Percentiles rank a stretch among this genome's conserved stretches.
Conservation (phyloP, 2,797 vertebrate species). For the Pantherophis vulpinus region DNA sequence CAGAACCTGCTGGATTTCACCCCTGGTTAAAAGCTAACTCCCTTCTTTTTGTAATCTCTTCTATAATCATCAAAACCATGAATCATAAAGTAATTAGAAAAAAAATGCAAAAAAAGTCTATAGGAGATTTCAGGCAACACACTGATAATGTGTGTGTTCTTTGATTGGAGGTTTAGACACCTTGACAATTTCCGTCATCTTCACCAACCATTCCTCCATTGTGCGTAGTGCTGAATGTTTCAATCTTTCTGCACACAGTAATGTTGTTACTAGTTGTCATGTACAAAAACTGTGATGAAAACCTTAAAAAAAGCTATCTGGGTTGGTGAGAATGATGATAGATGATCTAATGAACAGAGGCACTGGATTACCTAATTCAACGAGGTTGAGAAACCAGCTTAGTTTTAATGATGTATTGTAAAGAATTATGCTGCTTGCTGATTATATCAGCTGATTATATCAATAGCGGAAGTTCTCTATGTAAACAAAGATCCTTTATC, state of each 20-base stretch:
- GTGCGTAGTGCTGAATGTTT: neutral
- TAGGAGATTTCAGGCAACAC: too few relatives aligned
- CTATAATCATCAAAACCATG: too few relatives aligned
- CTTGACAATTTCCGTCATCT: too few relatives aligned
- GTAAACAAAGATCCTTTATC: neutral
- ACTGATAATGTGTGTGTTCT: too few relatives aligned
- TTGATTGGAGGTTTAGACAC: too few relatives aligned
- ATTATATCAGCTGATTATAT: neutral
- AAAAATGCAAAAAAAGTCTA: too few relatives aligned
- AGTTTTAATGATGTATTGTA: neutral
- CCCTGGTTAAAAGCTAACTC: too few relatives aligned
- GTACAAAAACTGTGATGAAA: neutral
- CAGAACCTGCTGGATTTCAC: too few relatives aligned
- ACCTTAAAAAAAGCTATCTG: neutral
- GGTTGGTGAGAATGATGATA: neutral
- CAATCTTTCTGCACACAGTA: neutral
- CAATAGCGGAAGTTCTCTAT: neutral
- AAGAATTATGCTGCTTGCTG: neutral
- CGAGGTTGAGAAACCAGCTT: neutral
- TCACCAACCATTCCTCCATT: neutral
- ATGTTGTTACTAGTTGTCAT: too few relatives aligned
- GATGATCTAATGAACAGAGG: neutral
- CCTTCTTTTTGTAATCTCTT: too few relatives aligned
- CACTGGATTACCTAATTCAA: neutral
- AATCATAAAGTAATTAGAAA: too few relatives aligned